A percentile compares a stretch with the other conserved stretches of the same genome.
phyloP scores from a whole-genome alignment of 2,113 vertebrate genomes.

The Conger conger region DNA sequence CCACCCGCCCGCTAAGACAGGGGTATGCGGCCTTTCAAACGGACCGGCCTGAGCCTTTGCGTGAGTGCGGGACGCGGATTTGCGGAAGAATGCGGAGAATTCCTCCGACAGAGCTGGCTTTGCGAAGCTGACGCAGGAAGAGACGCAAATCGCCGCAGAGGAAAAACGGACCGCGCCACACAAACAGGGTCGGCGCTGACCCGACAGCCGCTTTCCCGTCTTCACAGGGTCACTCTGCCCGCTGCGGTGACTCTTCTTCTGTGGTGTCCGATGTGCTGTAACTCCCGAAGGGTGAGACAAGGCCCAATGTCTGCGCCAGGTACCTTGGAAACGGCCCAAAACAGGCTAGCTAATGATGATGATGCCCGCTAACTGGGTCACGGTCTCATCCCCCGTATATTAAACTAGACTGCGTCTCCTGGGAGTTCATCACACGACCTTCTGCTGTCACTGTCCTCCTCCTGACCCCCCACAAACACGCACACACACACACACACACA shows the following conservation, averaged over 20 bases:
- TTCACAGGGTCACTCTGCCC: neutral
- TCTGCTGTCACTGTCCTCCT: neutral
- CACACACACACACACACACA: too few species aligned
- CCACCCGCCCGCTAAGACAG: too few species aligned
- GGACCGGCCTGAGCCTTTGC: neutral
- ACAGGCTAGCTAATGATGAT: constrained; percentile 31
- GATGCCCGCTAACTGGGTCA: constrained; percentile 54
- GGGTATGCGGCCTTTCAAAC: neutral
- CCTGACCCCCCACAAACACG: neutral
- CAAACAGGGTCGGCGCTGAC: neutral
- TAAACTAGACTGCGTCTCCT: constrained; percentile 58
- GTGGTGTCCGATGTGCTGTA: neutral
- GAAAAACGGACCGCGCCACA: neutral
- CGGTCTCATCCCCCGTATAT: constrained; percentile 41
- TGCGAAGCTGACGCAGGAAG: neutral
- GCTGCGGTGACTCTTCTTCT: too few species aligned
- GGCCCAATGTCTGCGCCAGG: neutral
- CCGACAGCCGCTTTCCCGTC: neutral
- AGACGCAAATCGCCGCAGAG: neutral
- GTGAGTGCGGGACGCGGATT: neutral
- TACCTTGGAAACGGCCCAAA: neutral
- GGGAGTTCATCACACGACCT: constrained; percentile 34
- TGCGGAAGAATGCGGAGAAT: neutral
- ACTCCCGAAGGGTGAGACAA: neutral
- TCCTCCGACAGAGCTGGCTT: neutral